These are phyloP conservation scores for Hermatobates lingyangjiaoensis DNA, from an alignment of 1,140 invertebrate species.

Conservation along the genomic window DNA sequence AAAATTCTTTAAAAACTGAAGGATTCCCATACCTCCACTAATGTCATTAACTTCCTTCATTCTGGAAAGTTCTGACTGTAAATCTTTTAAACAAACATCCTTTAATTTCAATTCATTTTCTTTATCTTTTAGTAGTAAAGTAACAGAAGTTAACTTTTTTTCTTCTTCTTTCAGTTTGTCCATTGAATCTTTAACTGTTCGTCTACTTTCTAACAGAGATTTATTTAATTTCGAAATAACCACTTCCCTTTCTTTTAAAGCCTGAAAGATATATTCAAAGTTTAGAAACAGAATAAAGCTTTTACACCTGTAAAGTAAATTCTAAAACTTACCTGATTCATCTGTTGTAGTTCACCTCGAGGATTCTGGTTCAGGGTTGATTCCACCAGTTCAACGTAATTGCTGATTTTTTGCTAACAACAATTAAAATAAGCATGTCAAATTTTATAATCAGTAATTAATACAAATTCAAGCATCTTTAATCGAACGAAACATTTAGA, in stretches of 20 bases:
- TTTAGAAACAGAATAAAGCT: background rate
- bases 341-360: constrained; percentile 10
- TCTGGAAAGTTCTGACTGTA: constrained; percentile 6
- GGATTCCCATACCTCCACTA: background rate
- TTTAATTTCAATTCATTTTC: constrained; percentile 5
- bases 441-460: too few relatives aligned
- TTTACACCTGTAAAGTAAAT: background rate
- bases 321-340: constrained; percentile 10
- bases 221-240: constrained; percentile 11
- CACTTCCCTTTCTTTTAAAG: constrained; percentile 13
- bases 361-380: too few relatives aligned
- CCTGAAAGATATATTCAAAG: constrained; percentile 7
- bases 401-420: too few relatives aligned
- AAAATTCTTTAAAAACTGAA: too few relatives aligned
- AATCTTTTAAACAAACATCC: constrained; percentile 7
- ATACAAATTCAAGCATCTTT: too few relatives aligned
- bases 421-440: too few relatives aligned
- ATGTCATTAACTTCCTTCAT: constrained; percentile 7
- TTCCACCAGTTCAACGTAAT: too few relatives aligned
- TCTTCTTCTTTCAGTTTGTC: background rate
- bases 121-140: background rate
- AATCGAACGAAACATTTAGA: too few relatives aligned
- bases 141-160: constrained; percentile 1
- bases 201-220: constrained; percentile 4
- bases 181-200: constrained; percentile 6